These are phyloP conservation scores for Andrena hattorfiana DNA, from an alignment of 2,888 invertebrate genomes.

Conservation along the genomic window DNA sequence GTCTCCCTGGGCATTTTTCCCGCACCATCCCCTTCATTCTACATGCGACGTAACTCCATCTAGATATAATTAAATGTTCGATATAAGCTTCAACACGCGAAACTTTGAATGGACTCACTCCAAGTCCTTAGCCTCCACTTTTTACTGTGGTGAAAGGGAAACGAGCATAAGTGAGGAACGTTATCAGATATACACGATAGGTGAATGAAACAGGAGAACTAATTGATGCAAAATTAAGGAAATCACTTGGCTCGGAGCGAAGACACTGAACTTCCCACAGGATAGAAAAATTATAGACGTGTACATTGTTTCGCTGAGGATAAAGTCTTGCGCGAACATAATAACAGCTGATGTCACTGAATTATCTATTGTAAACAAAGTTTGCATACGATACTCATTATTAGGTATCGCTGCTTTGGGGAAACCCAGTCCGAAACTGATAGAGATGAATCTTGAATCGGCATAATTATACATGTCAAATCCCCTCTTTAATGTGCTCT, in stretches of 20 bases:
- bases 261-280: neutral
- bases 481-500: neutral
- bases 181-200: no score
- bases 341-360: neutral
- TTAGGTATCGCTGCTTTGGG: neutral
- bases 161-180: no score
- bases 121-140: neutral
- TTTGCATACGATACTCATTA: neutral
- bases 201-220: no score
- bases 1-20: neutral
- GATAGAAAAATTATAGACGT: neutral
- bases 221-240: no score
- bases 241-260: no score
- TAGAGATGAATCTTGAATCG: neutral
- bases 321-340: neutral
- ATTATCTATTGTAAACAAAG: neutral
- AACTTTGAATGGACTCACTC: no score
- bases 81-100: no score
- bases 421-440: neutral
- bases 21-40: no score
- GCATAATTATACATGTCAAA: neutral
- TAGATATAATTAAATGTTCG: no score
- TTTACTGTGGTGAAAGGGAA: neutral
- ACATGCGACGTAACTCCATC: no score
- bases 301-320: no score